Percentiles rank a stretch among this genome's conserved stretches.
Evolutionary conservation across 2,797 vertebrate species (phyloP).

Genomic region (Lateolabrax maculatus): DNA sequence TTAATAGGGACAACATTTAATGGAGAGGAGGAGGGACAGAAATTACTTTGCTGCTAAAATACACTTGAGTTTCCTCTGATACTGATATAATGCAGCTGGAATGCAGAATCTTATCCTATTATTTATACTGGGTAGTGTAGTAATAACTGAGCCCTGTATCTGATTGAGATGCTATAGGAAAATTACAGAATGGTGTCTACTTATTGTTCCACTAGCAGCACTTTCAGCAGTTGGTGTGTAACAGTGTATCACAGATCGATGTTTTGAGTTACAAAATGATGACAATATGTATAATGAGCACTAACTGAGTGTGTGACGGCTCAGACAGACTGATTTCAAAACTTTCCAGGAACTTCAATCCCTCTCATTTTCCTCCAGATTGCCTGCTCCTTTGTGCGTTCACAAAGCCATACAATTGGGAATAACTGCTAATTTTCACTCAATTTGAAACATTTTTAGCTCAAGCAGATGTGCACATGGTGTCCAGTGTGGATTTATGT

Average conservation of each 20-base stretch:
- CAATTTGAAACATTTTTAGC: background rate
- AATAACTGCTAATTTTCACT: constrained; percentile 4
- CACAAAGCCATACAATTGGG: background rate
- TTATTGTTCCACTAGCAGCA: background rate
- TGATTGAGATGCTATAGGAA: background rate
- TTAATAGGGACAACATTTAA: constrained; percentile 21
- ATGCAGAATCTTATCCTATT: background rate
- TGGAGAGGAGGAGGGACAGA: constrained; percentile 8
- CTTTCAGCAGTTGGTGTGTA: background rate
- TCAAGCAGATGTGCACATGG: background rate
- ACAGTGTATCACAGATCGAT: background rate
- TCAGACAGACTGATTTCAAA: constrained; percentile 24
- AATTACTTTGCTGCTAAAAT: constrained; percentile 4
- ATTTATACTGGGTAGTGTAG: background rate
- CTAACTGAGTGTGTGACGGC: constrained; percentile 27
- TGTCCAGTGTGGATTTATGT: background rate
- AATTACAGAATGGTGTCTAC: background rate
- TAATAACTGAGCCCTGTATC: background rate
- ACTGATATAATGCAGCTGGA: constrained; percentile 19
- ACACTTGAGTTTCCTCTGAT: background rate
- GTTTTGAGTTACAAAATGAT: background rate
- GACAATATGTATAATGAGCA: background rate
- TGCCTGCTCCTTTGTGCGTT: background rate
- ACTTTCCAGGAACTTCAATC: background rate
- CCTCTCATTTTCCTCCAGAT: constrained; percentile 6